These are phyloP conservation scores for Drosophila paranaensis DNA, from an alignment of 2,888 invertebrate species.

Conservation along the genomic window DNA sequence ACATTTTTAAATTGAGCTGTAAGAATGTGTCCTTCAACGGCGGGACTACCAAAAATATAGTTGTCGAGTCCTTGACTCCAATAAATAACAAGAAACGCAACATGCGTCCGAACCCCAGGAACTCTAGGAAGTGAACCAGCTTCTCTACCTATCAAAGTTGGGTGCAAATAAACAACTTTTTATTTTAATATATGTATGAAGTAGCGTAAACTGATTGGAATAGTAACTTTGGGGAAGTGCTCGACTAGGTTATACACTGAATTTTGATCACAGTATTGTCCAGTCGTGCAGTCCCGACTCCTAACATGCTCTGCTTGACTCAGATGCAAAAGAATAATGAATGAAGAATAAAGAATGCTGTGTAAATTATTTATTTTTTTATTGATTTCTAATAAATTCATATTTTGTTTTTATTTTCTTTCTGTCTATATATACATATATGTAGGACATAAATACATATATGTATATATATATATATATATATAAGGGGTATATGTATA, in stretches of 20 bases:
- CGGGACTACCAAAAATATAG: constrained; percentile 88
- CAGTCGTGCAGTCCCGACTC: too few species aligned
- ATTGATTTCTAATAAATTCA: constrained; percentile 57
- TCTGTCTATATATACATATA: constrained; percentile 16
- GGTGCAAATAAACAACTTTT: not conserved
- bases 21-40: constrained; percentile 95
- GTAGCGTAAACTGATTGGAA: too few species aligned
- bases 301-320: too few species aligned
- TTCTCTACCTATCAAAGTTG: constrained; percentile 20
- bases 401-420: constrained; percentile 22
- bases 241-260: too few species aligned
- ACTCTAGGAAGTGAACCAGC: constrained; percentile 86
- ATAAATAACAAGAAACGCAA: constrained; percentile 92
- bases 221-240: too few species aligned
- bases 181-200: not conserved
- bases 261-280: too few species aligned
- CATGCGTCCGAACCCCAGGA: constrained; percentile 88
- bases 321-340: too few species aligned
- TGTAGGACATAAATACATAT: constrained; percentile 15
- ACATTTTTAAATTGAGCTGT: constrained; percentile 92
- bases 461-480: constrained; percentile 34
- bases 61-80: constrained; percentile 89
- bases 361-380: constrained; percentile 22
- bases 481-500: constrained; percentile 14
- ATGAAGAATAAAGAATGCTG: too few species aligned